Evolutionary conservation across 2,797 vertebrate genomes (phyloP).

Genomic region (Eulemur albifrons): DNA sequence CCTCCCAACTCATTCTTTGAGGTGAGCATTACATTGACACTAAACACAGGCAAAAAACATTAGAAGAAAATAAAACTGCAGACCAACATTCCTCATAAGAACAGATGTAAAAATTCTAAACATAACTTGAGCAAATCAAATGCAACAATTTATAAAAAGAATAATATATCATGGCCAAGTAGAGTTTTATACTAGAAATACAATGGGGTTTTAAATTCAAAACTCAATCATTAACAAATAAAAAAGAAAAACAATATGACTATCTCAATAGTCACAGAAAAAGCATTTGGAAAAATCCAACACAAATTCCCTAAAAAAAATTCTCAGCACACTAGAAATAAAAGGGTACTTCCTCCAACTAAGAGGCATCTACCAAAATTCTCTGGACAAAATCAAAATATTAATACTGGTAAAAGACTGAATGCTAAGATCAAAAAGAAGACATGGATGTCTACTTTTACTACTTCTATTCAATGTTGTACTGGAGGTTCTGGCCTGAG

Average conservation of each 20-base stretch:
- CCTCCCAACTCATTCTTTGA: not conserved
- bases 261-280: not conserved
- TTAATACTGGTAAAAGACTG: not conserved
- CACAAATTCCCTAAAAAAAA: too few relatives aligned
- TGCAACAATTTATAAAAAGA: not conserved
- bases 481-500: not conserved
- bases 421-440: not conserved
- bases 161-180: not conserved
- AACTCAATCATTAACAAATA: not conserved
- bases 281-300: not conserved
- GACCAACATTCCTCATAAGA: not conserved
- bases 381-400: not conserved
- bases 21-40: not conserved
- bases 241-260: not conserved
- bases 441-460: not conserved
- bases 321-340: not conserved
- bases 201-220: not conserved
- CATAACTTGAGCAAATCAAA: not conserved
- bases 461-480: not conserved
- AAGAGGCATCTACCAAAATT: not conserved
- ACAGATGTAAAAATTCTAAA: not conserved
- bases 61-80: not conserved
- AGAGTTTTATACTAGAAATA: not conserved
- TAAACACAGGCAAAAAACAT: not conserved
- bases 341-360: not conserved